phyloP scores from a whole-genome alignment of 2,888 invertebrate genomes.

The Tenthredo livida region DNA sequence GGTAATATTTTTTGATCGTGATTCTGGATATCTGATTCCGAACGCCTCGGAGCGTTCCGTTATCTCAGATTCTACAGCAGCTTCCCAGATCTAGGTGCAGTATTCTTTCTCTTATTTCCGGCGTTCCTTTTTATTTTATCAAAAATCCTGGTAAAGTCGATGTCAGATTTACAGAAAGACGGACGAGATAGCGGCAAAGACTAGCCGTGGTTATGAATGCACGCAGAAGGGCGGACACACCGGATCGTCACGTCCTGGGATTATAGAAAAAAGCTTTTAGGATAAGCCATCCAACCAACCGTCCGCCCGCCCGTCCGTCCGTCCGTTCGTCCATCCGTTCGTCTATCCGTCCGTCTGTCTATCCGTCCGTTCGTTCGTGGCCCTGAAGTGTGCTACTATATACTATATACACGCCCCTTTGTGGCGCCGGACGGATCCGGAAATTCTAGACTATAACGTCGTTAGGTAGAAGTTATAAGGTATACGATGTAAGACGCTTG shows the following conservation, averaged over 20 bases:
- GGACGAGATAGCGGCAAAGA: constrained; percentile 34
- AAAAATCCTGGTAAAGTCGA: constrained; percentile 37
- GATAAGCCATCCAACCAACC: constrained; percentile 52
- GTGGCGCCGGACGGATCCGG: constrained; percentile 46
- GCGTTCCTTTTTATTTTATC: constrained; percentile 2
- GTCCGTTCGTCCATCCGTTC: constrained; percentile 11
- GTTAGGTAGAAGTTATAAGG: constrained; percentile 35
- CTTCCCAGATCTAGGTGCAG: background rate
- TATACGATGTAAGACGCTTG: constrained; percentile 34
- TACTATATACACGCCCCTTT: constrained; percentile 41
- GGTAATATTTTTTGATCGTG: constrained; percentile 8
- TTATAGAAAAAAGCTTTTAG: constrained; percentile 56
- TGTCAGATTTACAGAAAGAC: constrained; percentile 47
- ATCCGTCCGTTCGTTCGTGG: constrained; percentile 17
- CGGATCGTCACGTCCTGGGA: constrained; percentile 54
- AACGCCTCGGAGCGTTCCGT: constrained; percentile 9
- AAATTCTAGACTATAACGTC: constrained; percentile 47
- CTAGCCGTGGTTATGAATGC: constrained; percentile 52
- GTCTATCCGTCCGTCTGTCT: background rate
- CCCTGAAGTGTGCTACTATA: constrained; percentile 46
- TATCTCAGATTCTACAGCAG: constrained; percentile 8
- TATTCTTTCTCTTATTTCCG: constrained; percentile 3
- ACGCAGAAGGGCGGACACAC: constrained; percentile 49
- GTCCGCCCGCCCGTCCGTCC: constrained; percentile 4
- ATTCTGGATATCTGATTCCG: constrained; percentile 18